Base-by-base conservation (phyloP, 2,797 vertebrate genomes). In the Protosalanx chinensis region DNA sequence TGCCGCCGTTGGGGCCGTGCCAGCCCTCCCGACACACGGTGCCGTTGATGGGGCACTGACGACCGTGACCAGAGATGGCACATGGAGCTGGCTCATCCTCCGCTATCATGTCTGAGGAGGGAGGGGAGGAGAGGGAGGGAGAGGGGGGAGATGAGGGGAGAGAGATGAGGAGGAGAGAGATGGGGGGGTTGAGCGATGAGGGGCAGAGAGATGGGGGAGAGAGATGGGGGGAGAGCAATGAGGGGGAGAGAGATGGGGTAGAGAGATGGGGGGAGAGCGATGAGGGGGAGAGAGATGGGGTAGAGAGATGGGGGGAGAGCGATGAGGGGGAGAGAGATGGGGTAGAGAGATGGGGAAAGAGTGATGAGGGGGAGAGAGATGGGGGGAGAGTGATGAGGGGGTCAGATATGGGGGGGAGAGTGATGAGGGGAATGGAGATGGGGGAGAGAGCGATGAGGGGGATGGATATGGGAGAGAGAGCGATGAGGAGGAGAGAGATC, bases 71-170 rank as follows among this genome's bases (percentile, higher is more conserved):
- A 93, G 95, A 97, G 93, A 98, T 93, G 60, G 97, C 96, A 91
- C 97, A 99, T 3, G 97, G 97, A 85, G 96, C 95, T 71, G 94
- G 94, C 81, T 99, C 97, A 5, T 99, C 97, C 89, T 97, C 97
- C 77, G 94, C 93, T 84, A 96, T 82, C 1, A 91, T 64, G 62
- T 93, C 96, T 98, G 87, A 30, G 30, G n/a, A 20, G 33, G 49
- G 30, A 49, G 0, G 20, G 35, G 15, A 12, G 16, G 5, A 27
- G 18, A 16, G 29, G 35, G 49, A 69, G 29, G 62, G 37, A 70
- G 20, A 67, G 20, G 32, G 46, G 15, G 51, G 33, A 51, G n/a
- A 27, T 1, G 27, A 16, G 20, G 13, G 27, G 60, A 62, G 60
- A 62, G 23, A 60, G 58, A 60, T 27, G 58, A 27, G 23, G 27